Percentiles rank a stretch among this genome's conserved stretches.
These are phyloP conservation scores for Smittia sp. DNA, from an alignment of 2,888 invertebrate species.

Conservation along the genomic window DNA sequence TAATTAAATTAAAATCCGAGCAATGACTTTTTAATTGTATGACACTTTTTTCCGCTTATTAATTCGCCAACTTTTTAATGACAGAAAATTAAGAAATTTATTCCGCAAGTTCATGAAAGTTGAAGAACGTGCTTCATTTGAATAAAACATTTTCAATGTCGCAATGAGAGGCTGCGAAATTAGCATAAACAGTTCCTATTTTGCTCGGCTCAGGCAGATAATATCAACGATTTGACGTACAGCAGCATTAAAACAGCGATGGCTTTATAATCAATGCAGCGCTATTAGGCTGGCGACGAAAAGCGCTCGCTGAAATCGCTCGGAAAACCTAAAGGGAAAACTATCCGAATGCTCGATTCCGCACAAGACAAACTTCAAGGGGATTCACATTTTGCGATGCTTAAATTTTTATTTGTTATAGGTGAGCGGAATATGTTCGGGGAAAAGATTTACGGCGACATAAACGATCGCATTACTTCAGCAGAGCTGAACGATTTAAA, in stretches of 20 bases:
- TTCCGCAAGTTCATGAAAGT: neutral
- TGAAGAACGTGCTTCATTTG: conserved; percentile 38
- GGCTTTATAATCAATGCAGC: too few species aligned
- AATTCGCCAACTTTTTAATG: conserved; percentile 14
- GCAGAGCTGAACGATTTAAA: conserved; percentile 25
- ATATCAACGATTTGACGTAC: neutral
- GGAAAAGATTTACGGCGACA: conserved; percentile 6
- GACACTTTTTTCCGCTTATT: conserved; percentile 35
- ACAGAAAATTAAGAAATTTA: conserved; percentile 19
- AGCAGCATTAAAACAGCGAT: too few species aligned
- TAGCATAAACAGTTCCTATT: conserved; percentile 30
- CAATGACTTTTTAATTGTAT: conserved; percentile 36
- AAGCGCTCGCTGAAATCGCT: too few species aligned
- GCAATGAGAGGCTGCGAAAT: conserved; percentile 26
- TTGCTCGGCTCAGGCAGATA: neutral
- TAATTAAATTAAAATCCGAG: conserved; percentile 29
- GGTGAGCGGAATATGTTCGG: neutral
- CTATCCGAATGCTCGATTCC: too few species aligned
- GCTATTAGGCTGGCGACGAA: too few species aligned
- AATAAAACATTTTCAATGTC: conserved; percentile 40
- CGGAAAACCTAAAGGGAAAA: too few species aligned
- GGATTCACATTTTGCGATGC: neutral
- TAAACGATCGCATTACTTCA: conserved; percentile 22
- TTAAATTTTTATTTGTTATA: neutral
- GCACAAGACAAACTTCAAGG: too few species aligned